Percentiles rank a stretch among this genome's conserved stretches.
These are phyloP conservation scores for Heliangelus exortis DNA, from an alignment of 2,797 vertebrate species.

Conservation along the genomic window DNA sequence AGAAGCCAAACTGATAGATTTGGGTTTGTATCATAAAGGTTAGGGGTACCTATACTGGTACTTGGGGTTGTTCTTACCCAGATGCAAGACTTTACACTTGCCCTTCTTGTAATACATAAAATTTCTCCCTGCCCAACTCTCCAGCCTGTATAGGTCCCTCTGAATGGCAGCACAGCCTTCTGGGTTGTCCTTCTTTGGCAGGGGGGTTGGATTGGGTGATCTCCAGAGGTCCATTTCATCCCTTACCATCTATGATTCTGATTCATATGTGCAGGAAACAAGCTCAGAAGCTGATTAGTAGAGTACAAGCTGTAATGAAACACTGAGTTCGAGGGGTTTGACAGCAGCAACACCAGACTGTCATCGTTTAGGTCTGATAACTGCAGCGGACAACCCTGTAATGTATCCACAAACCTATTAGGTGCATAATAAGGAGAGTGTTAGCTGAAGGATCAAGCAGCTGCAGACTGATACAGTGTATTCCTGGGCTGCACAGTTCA, in stretches of 20 bases:
- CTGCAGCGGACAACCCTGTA: not conserved
- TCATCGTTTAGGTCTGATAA: not conserved
- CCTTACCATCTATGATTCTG: too few relatives aligned
- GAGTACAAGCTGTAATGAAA: not conserved
- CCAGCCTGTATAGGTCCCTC: too few relatives aligned
- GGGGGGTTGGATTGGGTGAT: too few relatives aligned
- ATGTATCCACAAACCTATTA: not conserved
- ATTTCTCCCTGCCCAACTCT: too few relatives aligned
- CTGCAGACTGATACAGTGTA: fast-evolving
- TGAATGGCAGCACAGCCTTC: too few relatives aligned
- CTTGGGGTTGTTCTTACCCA: too few relatives aligned
- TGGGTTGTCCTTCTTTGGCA: too few relatives aligned
- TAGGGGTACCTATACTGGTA: too few relatives aligned
- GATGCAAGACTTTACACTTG: too few relatives aligned
- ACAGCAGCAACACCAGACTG: not conserved
- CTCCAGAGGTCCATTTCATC: too few relatives aligned
- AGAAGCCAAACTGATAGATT: not conserved
- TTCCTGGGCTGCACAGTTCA: not conserved
- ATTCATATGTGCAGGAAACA: not conserved
- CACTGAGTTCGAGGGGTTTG: not conserved
- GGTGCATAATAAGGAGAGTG: not conserved
- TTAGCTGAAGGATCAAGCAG: not conserved
- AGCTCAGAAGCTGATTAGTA: not conserved
- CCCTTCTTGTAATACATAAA: too few relatives aligned
- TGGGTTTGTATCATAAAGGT: not conserved